Conservation (phyloP, 1,140 invertebrate genomes). For the Bombyx mori region ASM3026992v2 NC_085117.1:16420501-16421000, state of each 20-base stretch:
- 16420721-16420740: conserved; percentile 75
- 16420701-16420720: conserved; percentile 82
- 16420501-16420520: conserved; percentile 82
- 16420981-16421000: too few relatives aligned
- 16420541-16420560: conserved; percentile 51
- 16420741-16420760: conserved; percentile 76
- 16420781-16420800: conserved; percentile 71
- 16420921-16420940: too few relatives aligned
- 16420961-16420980: too few relatives aligned
- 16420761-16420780: conserved; percentile 77
- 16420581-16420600: conserved; percentile 33
- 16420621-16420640: conserved; percentile 74
- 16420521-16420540: conserved; percentile 31
- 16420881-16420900: background rate
- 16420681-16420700: conserved; percentile 81
- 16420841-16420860: conserved; percentile 20
- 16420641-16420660: conserved; percentile 82
- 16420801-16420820: conserved; percentile 76
- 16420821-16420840: conserved; percentile 72
- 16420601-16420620: conserved; percentile 49
- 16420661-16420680: conserved; percentile 82
- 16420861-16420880: background rate
- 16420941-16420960: too few relatives aligned
- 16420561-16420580: conserved; percentile 44
- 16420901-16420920: too few relatives aligned